These are phyloP conservation scores for Xenentodon cancila DNA, from an alignment of 2,797 vertebrate genomes.

Conservation along the genomic window DNA sequence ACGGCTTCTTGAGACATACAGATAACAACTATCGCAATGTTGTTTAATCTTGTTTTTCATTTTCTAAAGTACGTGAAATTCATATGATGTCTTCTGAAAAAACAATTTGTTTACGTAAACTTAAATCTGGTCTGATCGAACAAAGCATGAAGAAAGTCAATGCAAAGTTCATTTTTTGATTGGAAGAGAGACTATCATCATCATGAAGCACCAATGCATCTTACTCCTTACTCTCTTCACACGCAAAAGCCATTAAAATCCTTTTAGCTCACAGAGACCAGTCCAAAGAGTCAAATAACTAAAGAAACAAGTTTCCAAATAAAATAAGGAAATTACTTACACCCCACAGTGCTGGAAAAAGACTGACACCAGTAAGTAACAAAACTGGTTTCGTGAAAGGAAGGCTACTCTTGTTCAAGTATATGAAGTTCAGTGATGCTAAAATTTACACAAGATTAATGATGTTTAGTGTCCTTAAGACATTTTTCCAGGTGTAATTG, in stretches of 20 bases:
- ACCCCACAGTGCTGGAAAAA: too few relatives aligned
- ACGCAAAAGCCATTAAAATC: constrained; percentile 42
- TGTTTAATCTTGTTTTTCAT: neutral
- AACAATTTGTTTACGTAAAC: constrained; percentile 37
- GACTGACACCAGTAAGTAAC: neutral
- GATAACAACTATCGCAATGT: constrained; percentile 18
- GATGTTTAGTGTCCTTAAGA: neutral
- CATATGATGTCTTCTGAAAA: constrained; percentile 53
- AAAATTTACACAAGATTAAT: neutral
- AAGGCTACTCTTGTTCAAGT: neutral
- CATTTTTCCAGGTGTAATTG: neutral
- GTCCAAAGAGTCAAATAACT: constrained; percentile 14
- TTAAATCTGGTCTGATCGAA: constrained; percentile 50
- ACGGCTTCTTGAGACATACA: constrained; percentile 51
- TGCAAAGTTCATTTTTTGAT: constrained; percentile 58
- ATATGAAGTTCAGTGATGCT: neutral
- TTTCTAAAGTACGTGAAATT: constrained; percentile 55
- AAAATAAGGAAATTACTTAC: neutral
- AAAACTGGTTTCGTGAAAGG: neutral
- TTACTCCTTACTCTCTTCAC: constrained; percentile 7
- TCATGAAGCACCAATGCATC: neutral
- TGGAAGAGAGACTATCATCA: constrained; percentile 10
- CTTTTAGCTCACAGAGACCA: constrained; percentile 8
- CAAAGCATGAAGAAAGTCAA: constrained; percentile 53
- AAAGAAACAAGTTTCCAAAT: constrained; percentile 9